Percentiles rank a stretch among this genome's conserved stretches.
phyloP scores from a whole-genome alignment of 2,113 vertebrate species.

The Halichoerus grypus region DNA sequence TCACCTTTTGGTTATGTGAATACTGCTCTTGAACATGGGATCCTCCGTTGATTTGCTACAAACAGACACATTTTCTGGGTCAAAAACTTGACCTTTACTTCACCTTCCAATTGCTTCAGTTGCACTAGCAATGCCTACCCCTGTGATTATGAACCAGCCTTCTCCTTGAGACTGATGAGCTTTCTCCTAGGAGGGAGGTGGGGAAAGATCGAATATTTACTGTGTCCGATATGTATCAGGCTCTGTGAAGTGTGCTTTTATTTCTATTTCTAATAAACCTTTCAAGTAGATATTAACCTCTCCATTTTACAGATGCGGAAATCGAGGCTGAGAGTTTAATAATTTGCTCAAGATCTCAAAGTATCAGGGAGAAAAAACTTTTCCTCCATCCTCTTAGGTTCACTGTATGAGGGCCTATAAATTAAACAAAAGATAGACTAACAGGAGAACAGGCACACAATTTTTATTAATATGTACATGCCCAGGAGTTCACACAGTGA shows the following conservation, averaged over 20 bases:
- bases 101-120: not conserved
- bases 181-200: not conserved
- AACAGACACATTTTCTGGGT: not conserved
- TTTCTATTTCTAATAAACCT: not conserved
- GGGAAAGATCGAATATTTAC: not conserved
- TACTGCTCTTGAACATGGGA: not conserved
- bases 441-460: not conserved
- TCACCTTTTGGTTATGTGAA: not conserved
- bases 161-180: not conserved
- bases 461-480: not conserved
- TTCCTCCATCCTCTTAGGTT: not conserved
- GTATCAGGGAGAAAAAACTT: not conserved
- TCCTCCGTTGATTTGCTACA: not conserved
- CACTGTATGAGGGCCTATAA: not conserved
- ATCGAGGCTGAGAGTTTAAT: not conserved
- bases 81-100: not conserved
- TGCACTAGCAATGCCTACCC: not conserved
- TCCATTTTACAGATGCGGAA: constrained; percentile 24
- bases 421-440: not conserved
- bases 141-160: not conserved
- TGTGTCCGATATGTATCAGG: not conserved
- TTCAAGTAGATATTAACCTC: not conserved
- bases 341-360: not conserved
- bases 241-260: not conserved
- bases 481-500: not conserved